Base-by-base conservation (phyloP, 2,113 vertebrate species). In the Scortum barcoo region DNA sequence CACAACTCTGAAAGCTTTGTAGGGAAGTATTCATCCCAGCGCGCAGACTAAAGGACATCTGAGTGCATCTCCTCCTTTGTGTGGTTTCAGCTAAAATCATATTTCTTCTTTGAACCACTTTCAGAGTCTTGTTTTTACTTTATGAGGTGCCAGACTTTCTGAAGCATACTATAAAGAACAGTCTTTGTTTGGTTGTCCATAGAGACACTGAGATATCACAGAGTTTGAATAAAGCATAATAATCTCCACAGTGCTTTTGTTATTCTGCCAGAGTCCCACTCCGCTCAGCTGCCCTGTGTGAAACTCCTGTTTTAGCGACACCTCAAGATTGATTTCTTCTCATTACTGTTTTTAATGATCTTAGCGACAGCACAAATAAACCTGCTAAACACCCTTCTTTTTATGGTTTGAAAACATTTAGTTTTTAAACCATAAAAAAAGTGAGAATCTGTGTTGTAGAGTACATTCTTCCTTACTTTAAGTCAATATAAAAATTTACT, bases 21-120 rank as follows among this genome's bases (percentile, higher is more conserved):
- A 73, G 76, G 81, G 81, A 88, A 86, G 84, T 90, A 60, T 67
- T 53, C 16, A 33, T 53, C 22, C 51, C 8, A 19, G 10, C 4
- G 22, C 70, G 48, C 6, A 73, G 69, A 67, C 58, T 3, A 36
- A 12, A 58, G 30, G 60, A 44, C 33, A 26, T 72, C n/a, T 22
- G 36, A 17, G 40, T n/a, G 56, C 40, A 53, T 38, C 14, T 75
- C 38, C 22, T 60, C 14, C 30, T 12, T 54, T 22, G 0, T 54
- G 8, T 68, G 14, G 26, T 46, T 85, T 78, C 51, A 61, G 22
- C 19, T 72, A 42, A 70, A 72, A 48, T 57, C 10, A 2, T 36
- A 33, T 62, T 63, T 38, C 22, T 68, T 24, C 26, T 16, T 63
- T 48, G 38, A 0, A 44, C 12, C 33, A 50, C 30, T 60, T 36